These are phyloP conservation scores for Caiman crocodilus DNA, from an alignment of 2,797 vertebrate genomes.

Conservation along the genomic window DNA sequence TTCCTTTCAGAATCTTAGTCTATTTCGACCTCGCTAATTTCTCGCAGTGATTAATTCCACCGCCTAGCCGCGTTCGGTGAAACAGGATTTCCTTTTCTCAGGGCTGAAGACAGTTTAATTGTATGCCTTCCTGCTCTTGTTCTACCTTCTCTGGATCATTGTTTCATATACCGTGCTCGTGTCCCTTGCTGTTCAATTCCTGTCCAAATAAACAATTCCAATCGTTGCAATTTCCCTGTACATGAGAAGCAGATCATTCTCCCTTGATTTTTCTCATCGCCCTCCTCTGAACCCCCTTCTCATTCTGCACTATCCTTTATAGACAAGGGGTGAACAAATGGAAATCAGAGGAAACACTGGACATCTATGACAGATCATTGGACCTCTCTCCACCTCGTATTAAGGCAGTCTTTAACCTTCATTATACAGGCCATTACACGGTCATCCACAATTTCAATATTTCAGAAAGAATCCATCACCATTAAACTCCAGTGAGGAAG, in stretches of 20 bases:
- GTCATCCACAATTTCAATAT: neutral
- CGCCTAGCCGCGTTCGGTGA: neutral
- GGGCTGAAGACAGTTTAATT: constrained; percentile 65
- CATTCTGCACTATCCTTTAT: neutral
- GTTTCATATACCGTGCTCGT: constrained; percentile 8
- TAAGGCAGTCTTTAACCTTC: neutral
- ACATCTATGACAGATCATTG: fast-evolving
- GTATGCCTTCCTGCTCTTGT: constrained; percentile 36
- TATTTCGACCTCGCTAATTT: constrained; percentile 3
- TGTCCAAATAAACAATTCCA: constrained; percentile 32
- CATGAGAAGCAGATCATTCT: neutral
- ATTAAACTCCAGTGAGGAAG: neutral
- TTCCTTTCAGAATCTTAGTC: neutral
- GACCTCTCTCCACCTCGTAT: neutral
- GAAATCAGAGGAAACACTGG: neutral
- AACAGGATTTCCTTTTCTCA: constrained; percentile 61
- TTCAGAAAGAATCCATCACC: neutral
- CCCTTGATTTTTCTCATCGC: neutral
- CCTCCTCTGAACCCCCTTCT: neutral
- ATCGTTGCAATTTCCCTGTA: neutral
- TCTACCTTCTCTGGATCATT: constrained; percentile 6
- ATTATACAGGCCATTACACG: fast-evolving
- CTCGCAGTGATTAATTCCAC: constrained; percentile 19
- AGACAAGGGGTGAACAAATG: neutral
- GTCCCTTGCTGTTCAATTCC: constrained; percentile 21